A percentile compares a stretch with the other conserved stretches of the same genome.
Evolutionary conservation across 1,140 invertebrate species (phyloP).

Genomic region (Caerostris extrusa): DNA sequence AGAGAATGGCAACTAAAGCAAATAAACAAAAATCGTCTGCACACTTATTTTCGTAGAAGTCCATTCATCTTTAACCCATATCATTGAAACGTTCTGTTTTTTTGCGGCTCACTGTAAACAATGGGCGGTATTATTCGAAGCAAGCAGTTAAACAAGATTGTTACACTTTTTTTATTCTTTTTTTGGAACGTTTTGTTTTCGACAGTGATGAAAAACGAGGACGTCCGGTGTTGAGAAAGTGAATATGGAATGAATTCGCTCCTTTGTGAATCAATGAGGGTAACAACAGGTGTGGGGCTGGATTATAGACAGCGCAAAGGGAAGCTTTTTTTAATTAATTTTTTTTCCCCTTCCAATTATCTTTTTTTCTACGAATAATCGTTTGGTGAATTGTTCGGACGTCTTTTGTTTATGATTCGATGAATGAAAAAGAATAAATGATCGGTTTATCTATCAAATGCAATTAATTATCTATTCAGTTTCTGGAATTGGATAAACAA

Average conservation of each 20-base stretch:
- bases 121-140: conserved; percentile 8
- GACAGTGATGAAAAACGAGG: neutral
- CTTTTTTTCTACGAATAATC: neutral
- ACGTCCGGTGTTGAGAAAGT: conserved; percentile 51
- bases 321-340: neutral
- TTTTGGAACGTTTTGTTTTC: neutral
- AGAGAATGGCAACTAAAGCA: neutral
- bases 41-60: neutral
- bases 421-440: neutral
- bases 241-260: conserved; percentile 22
- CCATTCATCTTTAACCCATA: conserved; percentile 17
- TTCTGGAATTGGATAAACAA: no score
- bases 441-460: neutral
- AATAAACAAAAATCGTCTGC: neutral
- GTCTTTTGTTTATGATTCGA: neutral
- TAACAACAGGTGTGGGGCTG: neutral
- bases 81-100: conserved; percentile 15
- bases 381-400: neutral
- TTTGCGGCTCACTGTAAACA: neutral
- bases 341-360: neutral
- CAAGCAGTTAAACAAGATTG: conserved; percentile 12
- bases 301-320: neutral
- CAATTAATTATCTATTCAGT: no score
- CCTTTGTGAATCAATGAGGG: neutral
- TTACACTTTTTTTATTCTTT: neutral